A percentile compares a stretch with the other conserved stretches of the same genome.
phyloP scores from a whole-genome alignment of 1,140 invertebrate species.

The Mercenaria mercenaria region DNA sequence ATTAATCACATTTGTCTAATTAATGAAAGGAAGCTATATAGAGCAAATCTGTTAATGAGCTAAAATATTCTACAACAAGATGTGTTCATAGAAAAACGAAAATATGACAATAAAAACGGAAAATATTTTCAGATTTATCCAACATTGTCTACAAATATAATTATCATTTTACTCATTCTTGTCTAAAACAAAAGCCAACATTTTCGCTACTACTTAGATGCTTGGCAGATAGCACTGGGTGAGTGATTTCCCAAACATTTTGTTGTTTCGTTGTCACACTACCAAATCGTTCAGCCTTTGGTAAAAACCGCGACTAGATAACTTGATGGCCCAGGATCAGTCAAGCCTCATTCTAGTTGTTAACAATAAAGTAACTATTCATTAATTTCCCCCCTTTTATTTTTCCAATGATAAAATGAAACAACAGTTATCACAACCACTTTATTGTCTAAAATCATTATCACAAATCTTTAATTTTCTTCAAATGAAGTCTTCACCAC shows the following conservation, averaged over 20 bases:
- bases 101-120: background rate
- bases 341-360: background rate
- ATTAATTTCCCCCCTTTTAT: background rate
- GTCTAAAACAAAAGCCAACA: slow-evolving; percentile 21
- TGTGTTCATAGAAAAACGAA: background rate
- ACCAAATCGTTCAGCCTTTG: background rate
- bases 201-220: slow-evolving; percentile 13
- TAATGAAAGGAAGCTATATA: background rate
- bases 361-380: slow-evolving; percentile 7
- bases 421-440: background rate
- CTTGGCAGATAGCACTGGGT: slow-evolving; percentile 1
- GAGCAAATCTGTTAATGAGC: background rate
- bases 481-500: background rate
- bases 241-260: background rate
- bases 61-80: background rate
- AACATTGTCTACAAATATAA: background rate
- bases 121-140: background rate
- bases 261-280: background rate
- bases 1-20: slow-evolving; percentile 24
- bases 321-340: background rate
- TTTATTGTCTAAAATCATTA: background rate
- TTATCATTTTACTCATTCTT: slow-evolving; percentile 3
- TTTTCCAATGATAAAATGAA: background rate
- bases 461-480: slow-evolving; percentile 16
- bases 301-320: background rate